A percentile compares a stretch with the other conserved stretches of the same genome.
Evolutionary conservation across 2,113 vertebrate genomes (phyloP).

Genomic region (Cromileptes altivelis): DNA sequence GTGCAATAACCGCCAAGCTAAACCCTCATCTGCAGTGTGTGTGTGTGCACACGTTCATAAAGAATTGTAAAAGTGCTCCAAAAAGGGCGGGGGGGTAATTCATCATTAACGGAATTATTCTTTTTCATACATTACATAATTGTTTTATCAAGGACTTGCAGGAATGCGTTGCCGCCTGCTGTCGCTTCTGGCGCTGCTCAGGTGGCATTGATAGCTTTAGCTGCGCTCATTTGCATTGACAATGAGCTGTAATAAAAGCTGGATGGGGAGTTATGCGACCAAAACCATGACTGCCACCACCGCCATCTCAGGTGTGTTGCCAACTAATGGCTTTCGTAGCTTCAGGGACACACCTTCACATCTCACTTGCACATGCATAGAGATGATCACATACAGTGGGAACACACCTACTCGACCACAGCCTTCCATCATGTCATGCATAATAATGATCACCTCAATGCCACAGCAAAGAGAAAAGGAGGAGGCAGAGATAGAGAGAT

Average conservation of each 20-base stretch:
- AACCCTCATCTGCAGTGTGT: constrained; percentile 28
- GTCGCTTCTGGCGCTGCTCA: constrained; percentile 47
- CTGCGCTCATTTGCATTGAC: constrained; percentile 58
- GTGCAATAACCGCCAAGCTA: constrained; percentile 26
- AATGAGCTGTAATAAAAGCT: constrained; percentile 56
- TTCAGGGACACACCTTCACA: constrained; percentile 42
- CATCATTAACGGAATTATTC: constrained; percentile 38
- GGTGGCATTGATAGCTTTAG: constrained; percentile 53
- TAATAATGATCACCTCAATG: constrained; percentile 48
- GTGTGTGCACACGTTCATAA: constrained; percentile 1
- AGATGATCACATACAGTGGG: neutral
- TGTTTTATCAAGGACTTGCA: constrained; percentile 58
- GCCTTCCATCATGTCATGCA: constrained; percentile 17
- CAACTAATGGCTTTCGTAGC: constrained; percentile 45
- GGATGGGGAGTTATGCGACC: constrained; percentile 7
- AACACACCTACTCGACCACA: neutral
- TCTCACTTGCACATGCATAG: neutral
- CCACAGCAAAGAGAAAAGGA: constrained; percentile 44
- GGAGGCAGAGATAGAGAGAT: constrained; percentile 31
- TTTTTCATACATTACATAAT: constrained; percentile 40
- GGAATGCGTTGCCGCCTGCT: constrained; percentile 28
- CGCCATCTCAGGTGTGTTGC: constrained; percentile 29
- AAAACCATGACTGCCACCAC: constrained; percentile 1
- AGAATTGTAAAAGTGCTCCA: constrained; percentile 2
- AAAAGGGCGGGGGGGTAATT: constrained; percentile 9